phyloP scores from a whole-genome alignment of 2,797 vertebrate species.

The Microtus obscurus region DNA sequence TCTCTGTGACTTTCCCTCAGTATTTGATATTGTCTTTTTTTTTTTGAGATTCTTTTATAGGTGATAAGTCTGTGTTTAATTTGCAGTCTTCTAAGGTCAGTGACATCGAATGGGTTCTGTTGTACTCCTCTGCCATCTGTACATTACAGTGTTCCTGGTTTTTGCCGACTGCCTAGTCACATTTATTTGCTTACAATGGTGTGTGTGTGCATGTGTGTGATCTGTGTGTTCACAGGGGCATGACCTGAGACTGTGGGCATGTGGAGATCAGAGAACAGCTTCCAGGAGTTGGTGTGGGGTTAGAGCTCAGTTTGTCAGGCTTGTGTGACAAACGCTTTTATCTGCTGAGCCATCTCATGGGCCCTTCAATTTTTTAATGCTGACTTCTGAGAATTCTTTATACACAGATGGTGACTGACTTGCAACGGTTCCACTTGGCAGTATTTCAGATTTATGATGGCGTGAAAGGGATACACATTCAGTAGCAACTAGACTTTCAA shows the following conservation, averaged over 20 bases:
- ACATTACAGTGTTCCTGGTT: background rate
- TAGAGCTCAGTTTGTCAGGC: background rate
- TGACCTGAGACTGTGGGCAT: background rate
- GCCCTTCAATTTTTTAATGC: background rate
- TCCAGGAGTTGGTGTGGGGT: background rate
- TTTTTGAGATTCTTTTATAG: background rate
- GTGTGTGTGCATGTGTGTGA: background rate
- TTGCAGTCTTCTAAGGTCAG: background rate
- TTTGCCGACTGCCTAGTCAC: background rate
- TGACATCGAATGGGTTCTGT: background rate
- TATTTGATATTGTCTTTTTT: background rate
- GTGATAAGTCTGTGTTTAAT: background rate
- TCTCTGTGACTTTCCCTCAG: background rate
- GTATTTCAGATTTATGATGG: background rate
- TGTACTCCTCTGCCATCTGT: background rate
- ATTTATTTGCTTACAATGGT: background rate
- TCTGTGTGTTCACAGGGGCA: background rate
- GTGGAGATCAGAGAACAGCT: background rate
- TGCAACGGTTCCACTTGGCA: background rate
- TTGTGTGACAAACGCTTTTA: background rate
- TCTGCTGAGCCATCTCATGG: background rate
- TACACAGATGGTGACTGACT: background rate
- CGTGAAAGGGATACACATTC: background rate
- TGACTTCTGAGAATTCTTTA: background rate
- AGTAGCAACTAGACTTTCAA: background rate